phyloP scores from a whole-genome alignment of 1,140 invertebrate genomes.

The Aethina tumida region DNA sequence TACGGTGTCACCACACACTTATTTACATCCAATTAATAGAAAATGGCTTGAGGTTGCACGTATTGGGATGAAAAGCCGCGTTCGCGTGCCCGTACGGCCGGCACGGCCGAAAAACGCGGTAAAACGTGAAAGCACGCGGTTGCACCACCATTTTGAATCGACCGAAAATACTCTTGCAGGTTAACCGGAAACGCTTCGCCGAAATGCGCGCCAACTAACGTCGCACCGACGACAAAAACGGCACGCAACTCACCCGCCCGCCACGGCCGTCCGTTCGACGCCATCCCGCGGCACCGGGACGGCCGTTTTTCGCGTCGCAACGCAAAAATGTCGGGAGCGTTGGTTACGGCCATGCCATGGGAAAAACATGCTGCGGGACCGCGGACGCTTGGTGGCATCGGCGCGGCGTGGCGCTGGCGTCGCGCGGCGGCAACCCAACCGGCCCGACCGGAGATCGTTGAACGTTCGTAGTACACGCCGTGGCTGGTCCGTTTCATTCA shows the following conservation, averaged over 20 bases:
- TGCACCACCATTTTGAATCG: slow-evolving; percentile 33
- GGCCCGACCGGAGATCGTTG: slow-evolving; percentile 24
- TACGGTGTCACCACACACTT: neutral
- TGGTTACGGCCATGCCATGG: slow-evolving; percentile 22
- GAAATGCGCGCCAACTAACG: slow-evolving; percentile 7
- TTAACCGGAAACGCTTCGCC: slow-evolving; percentile 30
- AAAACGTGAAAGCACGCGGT: slow-evolving; percentile 31
- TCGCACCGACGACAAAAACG: slow-evolving; percentile 3
- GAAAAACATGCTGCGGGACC: too few species aligned
- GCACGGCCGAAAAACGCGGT: slow-evolving; percentile 26
- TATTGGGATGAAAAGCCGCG: too few species aligned
- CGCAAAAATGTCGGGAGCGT: slow-evolving; percentile 15
- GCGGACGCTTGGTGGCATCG: slow-evolving; percentile 21
- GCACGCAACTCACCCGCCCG: slow-evolving; percentile 7
- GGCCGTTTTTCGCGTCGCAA: slow-evolving; percentile 12
- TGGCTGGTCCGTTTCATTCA: slow-evolving; percentile 25
- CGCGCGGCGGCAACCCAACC: slow-evolving; percentile 13
- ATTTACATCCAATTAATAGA: too few species aligned
- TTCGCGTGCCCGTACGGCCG: too few species aligned
- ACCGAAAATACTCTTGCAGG: slow-evolving; percentile 29
- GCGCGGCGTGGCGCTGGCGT: slow-evolving; percentile 21
- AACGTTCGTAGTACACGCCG: slow-evolving; percentile 29
- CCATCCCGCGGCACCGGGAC: slow-evolving; percentile 7
- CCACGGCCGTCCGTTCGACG: slow-evolving; percentile 1
- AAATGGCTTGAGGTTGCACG: too few species aligned